Evolutionary conservation across 2,113 vertebrate genomes (phyloP).

Genomic region (Periophthalmus modestus): DNA sequence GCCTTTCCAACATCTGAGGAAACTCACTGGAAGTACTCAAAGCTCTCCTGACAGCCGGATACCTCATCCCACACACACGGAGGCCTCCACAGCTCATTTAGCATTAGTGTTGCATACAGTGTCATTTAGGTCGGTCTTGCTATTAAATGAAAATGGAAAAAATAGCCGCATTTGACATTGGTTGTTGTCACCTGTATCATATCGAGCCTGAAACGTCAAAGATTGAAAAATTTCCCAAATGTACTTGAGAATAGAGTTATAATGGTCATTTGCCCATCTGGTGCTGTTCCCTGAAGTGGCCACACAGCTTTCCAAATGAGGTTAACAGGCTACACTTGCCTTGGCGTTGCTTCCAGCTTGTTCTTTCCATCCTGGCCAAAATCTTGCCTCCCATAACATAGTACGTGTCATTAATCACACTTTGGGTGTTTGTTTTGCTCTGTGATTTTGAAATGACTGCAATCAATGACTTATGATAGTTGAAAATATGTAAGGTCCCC

Average conservation of each 20-base stretch:
- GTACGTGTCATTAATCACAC: constrained; percentile 31
- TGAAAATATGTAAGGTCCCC: not conserved
- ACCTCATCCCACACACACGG: constrained; percentile 34
- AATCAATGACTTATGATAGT: not conserved
- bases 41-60: constrained; percentile 32
- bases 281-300: constrained; percentile 34
- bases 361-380: constrained; percentile 45
- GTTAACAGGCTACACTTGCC: constrained; percentile 58
- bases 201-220: not conserved
- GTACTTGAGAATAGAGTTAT: constrained; percentile 48
- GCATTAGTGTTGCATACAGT: constrained; percentile 14
- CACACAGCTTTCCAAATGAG: constrained; percentile 60
- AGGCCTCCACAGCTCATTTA: not conserved
- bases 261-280: constrained; percentile 68
- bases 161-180: constrained; percentile 11
- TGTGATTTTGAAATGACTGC: not conserved
- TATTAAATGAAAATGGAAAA: constrained; percentile 12
- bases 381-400: constrained; percentile 15
- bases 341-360: constrained; percentile 35
- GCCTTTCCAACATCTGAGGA: constrained; percentile 47
- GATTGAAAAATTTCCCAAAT: constrained; percentile 15
- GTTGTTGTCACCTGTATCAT: constrained; percentile 6
- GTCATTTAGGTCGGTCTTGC: constrained; percentile 16
- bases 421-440: constrained; percentile 22
- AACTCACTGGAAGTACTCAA: constrained; percentile 18